Evolutionary conservation across 92 coral and sea anemone species (phyloP).

Genomic region (Parazoanthus darwini): DNA sequence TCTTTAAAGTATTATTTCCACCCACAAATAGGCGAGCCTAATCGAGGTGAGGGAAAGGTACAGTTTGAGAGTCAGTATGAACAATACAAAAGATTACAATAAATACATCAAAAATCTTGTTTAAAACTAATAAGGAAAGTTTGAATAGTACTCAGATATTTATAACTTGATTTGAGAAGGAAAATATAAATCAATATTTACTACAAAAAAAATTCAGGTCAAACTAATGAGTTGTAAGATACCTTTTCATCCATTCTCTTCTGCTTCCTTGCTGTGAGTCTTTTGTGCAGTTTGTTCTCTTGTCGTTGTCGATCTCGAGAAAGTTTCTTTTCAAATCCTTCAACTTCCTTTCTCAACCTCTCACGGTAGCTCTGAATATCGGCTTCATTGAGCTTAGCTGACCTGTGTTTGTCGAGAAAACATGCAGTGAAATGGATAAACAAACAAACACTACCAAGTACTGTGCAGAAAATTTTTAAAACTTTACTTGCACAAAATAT

Average conservation of each 20-base stretch:
- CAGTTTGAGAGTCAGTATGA: no score
- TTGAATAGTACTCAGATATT: no score
- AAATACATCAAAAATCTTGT: no score
- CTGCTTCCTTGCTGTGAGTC: constrained; percentile 83
- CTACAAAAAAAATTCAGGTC: not conserved
- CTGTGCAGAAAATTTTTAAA: not conserved
- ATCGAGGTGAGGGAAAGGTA: no score
- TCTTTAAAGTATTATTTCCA: no score
- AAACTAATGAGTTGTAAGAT: not conserved
- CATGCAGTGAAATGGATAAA: not conserved
- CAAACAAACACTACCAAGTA: not conserved
- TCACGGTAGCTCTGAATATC: constrained; percentile 77
- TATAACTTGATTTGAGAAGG: no score
- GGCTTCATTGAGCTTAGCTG: constrained; percentile 71
- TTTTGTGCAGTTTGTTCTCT: constrained; percentile 81
- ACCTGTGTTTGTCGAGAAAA: constrained; percentile 39
- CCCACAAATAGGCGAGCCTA: no score
- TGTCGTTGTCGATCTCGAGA: constrained; percentile 77
- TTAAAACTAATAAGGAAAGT: no score
- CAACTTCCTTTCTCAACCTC: constrained; percentile 81
- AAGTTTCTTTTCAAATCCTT: constrained; percentile 71
- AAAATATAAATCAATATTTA: no score
- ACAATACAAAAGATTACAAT: no score
- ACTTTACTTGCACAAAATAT: not conserved
- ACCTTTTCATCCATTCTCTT: constrained; percentile 86